Evolutionary conservation across 2,113 vertebrate genomes (phyloP), one percentile per base, ranked within the genome.

Genomic region (Pollachius pollachius): DNA sequence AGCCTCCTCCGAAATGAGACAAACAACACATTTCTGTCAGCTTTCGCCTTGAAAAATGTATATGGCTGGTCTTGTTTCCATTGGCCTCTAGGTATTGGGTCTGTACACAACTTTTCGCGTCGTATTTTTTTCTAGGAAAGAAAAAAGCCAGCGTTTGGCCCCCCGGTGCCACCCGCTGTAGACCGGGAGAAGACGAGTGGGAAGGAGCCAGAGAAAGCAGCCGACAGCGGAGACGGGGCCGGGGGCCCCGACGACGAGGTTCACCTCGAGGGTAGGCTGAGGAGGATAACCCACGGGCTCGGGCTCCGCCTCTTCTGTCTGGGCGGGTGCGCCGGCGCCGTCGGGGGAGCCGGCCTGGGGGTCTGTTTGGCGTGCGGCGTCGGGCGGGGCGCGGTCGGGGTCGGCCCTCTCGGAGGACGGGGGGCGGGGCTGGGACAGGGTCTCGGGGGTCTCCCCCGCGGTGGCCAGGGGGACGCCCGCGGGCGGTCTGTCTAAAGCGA

Each of bases 231-330:
- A 52, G 71, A 11, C 15, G 59, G 9, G 69, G 65, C 63, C 41
- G 7, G 12, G 41, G 52, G 74, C 73, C 75, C 82, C 72, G 21
- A 72, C 54, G 75, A 80, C 70, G 80, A 74, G 73, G 82, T 89
- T 91, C 94, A 98, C 97, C 96, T 98, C 97, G 82, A 93, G 92
- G 15, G 94, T 87, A 91, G 92, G 94, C 84, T 87, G 84, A 70
- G 82, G 78, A 79, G 79, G 81, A 71, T 74, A 77, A 79, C 0
- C 62, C 76, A 82, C 67, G 23, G 80, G 65, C 71, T 80, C 67
- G 23, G 80, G 65, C 71, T 80, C 84, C 64, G 8, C 2, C 52
- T 71, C 18, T 56, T 87, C 84, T 59, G 75, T 78, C 77, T 71
- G 75, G 52, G 68, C 67, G 7, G 2, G 41, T 0, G 7, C 2